Percentiles rank a stretch among this genome's conserved stretches.
These are phyloP conservation scores for Corapipo altera DNA, from an alignment of 2,113 vertebrate species.

Conservation along the genomic window DNA sequence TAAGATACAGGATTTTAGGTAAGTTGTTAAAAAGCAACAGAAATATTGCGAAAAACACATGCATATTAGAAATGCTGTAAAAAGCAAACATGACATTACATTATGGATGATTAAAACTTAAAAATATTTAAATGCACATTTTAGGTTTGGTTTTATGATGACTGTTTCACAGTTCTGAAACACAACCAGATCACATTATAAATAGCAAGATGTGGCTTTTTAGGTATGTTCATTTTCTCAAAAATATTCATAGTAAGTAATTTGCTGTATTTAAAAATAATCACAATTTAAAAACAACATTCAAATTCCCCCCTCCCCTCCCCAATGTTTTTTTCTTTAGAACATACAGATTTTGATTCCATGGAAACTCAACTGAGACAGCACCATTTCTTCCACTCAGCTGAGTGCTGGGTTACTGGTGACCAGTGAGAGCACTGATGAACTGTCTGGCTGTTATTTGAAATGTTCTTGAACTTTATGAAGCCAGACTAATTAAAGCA, in stretches of 20 bases:
- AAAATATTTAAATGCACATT: neutral
- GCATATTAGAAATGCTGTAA: neutral
- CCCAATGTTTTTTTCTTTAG: neutral
- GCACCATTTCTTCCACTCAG: conserved; percentile 31
- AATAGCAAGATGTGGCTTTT: neutral
- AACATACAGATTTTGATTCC: conserved; percentile 22
- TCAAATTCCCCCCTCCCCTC: neutral
- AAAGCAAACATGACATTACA: neutral
- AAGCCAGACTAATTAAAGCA: conserved; percentile 57
- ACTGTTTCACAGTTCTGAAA: neutral
- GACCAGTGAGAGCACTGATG: neutral
- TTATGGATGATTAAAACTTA: neutral
- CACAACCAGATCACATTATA: neutral
- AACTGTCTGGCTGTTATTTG: conserved; percentile 61
- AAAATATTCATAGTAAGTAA: neutral
- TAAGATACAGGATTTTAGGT: neutral
- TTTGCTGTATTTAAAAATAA: neutral
- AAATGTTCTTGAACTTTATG: conserved; percentile 62
- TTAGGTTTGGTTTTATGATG: neutral
- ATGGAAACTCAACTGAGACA: conserved; percentile 48
- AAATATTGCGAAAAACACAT: neutral
- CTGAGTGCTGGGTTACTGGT: neutral
- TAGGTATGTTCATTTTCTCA: neutral
- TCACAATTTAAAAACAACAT: neutral
- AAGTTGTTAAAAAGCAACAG: neutral